phyloP scores from a whole-genome alignment of 2,797 vertebrate species.

The Rhadinocentrus ornatus region DNA sequence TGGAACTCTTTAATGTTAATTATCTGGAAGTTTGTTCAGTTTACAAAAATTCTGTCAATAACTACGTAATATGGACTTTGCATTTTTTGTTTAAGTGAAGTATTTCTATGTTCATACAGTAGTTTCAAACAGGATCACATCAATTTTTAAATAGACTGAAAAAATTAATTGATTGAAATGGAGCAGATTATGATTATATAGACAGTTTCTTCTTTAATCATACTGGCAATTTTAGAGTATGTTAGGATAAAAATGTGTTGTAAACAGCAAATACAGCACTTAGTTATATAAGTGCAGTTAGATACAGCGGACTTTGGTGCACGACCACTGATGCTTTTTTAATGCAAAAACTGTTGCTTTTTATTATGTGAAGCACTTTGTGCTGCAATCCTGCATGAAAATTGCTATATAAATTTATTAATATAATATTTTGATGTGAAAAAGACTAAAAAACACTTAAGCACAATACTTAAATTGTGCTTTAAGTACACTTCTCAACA shows the following conservation, averaged over 20 bases:
- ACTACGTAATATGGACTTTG: background rate
- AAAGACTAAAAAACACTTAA: background rate
- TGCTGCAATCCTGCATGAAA: too few species aligned
- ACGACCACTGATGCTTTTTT: too few species aligned
- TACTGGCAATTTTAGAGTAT: background rate
- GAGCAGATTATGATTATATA: background rate
- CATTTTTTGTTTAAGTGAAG: too few species aligned
- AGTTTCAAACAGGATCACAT: background rate
- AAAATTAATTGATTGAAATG: background rate
- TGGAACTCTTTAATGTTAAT: background rate
- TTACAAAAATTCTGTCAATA: too few species aligned
- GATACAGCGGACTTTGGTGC: too few species aligned
- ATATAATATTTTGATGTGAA: background rate
- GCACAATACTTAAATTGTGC: background rate
- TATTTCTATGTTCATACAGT: too few species aligned
- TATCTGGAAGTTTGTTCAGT: too few species aligned
- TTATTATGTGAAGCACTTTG: too few species aligned
- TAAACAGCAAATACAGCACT: background rate
- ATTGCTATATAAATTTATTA: too few species aligned
- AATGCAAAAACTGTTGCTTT: too few species aligned
- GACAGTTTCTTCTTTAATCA: background rate
- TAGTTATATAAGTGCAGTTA: background rate
- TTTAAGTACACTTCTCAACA: background rate
- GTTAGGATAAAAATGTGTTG: background rate
- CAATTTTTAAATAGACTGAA: too few species aligned